Conservation (phyloP, 2,888 invertebrate genomes). For the Orchesellides sinensis region DNA sequence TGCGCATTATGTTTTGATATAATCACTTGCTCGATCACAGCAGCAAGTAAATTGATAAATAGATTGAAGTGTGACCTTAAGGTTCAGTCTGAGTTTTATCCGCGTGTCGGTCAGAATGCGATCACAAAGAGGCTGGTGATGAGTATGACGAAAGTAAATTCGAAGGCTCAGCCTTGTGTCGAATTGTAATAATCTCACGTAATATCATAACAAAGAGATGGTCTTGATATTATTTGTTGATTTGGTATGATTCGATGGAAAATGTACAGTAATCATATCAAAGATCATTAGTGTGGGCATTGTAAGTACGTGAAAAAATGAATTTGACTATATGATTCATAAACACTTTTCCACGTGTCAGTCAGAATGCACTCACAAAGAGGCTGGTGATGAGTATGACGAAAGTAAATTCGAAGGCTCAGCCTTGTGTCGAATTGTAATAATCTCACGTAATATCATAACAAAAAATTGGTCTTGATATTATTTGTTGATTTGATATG, state of each 20-base stretch:
- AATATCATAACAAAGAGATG: not conserved
- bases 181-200: not conserved
- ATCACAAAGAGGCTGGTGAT: constrained; percentile 52
- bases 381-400: constrained; percentile 56
- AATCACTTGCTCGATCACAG: no score
- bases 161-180: not conserved
- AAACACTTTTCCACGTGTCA: constrained; percentile 47
- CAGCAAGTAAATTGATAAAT: constrained; percentile 47
- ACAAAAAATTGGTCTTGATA: not conserved
- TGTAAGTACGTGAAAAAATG: not conserved
- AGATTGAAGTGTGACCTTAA: constrained; percentile 50
- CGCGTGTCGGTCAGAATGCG: constrained; percentile 40
- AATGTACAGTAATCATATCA: constrained; percentile 14
- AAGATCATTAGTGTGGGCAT: constrained; percentile 30
- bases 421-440: not conserved
- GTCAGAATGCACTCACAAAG: constrained; percentile 44
- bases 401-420: constrained; percentile 28
- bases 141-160: constrained; percentile 54
- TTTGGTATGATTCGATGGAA: not conserved
- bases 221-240: not conserved
- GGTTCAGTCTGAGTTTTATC: constrained; percentile 47
- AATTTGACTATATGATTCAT: no score
- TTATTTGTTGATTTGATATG: not conserved
- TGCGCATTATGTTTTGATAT: no score
- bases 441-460: not conserved